Evolutionary conservation across 2,888 invertebrate genomes (phyloP), one percentile per base, ranked within the genome.

Genomic region (Panopea generosa): DNA sequence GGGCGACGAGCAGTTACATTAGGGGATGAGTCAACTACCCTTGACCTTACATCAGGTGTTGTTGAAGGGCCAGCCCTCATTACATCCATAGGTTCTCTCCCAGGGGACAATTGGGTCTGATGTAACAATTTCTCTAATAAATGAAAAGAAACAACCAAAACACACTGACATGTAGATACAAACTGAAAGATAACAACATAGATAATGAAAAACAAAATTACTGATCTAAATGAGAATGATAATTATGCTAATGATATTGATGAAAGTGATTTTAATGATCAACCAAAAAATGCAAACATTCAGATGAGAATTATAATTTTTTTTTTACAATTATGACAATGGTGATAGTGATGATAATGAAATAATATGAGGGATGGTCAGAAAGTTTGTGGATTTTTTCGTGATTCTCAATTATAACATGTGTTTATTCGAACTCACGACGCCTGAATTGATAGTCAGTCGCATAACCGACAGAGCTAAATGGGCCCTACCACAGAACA

Each of bases 1-100:
- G 33, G 57, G 11, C 57, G 57, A 24, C 67, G 61, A 45, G 68
- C 63, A 55, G 77, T 77, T 24, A 72, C 49, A 63, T 77, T 71
- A 27, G 71, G 63, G 49, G 71, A 53, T 16, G 52, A n/a, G 14
- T 24, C 43, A 45, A 55, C 29, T 11, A 45, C 47, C 2, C 38
- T 33, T 1, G 38, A 49, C 33, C 47, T 22, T 45, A 33, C 20
- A 11, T 50, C 22, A n/a, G 33, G 11, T 18, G 20, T 22, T 7
- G 4, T 14, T 16, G 67, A 29, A 22, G 67, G 57, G 4, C 59
- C 57, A 43, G 57, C 38, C 20, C 24, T 53, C 29, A 24, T 27
- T 22, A 16, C 45, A 33, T 33, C 33, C 33, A 33, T 33, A 33
- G 33, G 6, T 33, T 33, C 33, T 33, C 33, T 33, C 45, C 20